Conservation (phyloP, 2,113 vertebrate genomes). For the Myotis yumanensis region DNA sequence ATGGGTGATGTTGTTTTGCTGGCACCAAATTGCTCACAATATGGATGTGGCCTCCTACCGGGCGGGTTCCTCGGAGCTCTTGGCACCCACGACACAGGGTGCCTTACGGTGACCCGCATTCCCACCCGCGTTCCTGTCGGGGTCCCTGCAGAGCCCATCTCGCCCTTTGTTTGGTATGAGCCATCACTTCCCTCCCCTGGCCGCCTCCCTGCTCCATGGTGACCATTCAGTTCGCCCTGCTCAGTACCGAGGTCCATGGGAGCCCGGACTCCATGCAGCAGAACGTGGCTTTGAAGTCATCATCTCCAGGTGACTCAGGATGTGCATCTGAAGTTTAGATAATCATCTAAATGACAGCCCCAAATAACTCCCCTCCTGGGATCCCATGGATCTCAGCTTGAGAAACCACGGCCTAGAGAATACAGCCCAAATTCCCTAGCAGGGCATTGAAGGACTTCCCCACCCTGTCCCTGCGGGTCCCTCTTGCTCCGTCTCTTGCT, state of each 20-base stretch:
- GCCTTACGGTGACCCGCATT: fast-evolving
- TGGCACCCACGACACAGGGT: fast-evolving
- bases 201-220: fast-evolving
- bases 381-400: neutral
- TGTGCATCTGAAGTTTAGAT: neutral
- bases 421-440: neutral
- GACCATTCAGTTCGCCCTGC: fast-evolving
- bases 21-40: neutral
- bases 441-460: neutral
- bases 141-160: neutral
- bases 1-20: neutral
- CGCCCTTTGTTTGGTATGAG: fast-evolving
- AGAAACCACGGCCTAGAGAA: fast-evolving
- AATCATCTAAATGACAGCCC: neutral
- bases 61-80: fast-evolving
- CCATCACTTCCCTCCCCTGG: fast-evolving
- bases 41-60: fast-evolving
- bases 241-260: fast-evolving
- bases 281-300: neutral
- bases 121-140: fast-evolving
- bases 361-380: too few species aligned
- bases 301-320: fast-evolving
- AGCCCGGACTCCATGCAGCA: neutral
- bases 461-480: neutral
- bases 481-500: neutral